Conservation (phyloP, 2,797 vertebrate genomes). For the Phaenicophaeus curvirostris region DNA sequence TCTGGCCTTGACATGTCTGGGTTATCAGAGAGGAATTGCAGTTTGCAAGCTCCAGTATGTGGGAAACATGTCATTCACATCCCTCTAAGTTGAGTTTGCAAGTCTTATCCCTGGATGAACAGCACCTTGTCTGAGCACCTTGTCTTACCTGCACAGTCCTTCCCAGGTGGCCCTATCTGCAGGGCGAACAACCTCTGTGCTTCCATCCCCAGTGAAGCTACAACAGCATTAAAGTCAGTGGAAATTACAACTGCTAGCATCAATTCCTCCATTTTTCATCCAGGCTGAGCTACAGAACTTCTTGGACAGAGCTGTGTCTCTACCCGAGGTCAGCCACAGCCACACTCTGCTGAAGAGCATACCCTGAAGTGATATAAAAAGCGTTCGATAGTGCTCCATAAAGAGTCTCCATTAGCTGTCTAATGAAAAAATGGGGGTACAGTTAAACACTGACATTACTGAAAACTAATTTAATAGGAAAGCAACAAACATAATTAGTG, state of each 20-base stretch:
- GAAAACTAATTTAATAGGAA: not conserved
- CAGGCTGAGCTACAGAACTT: not conserved
- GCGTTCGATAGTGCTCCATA: not conserved
- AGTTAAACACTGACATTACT: not conserved
- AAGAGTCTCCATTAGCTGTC: not conserved
- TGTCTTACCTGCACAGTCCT: not conserved
- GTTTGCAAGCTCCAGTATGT: not conserved
- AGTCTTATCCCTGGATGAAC: not conserved
- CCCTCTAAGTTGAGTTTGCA: not conserved
- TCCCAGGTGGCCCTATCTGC: not conserved
- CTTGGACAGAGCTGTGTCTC: not conserved
- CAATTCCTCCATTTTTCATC: not conserved
- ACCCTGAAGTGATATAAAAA: not conserved
- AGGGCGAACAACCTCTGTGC: too few species aligned
- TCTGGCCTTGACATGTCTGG: rapidly evolving
- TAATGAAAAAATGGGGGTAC: not conserved
- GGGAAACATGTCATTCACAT: rapidly evolving
- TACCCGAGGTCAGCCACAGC: not conserved
- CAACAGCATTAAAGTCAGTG: not conserved
- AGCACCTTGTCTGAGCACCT: too few species aligned
- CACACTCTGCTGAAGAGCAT: not conserved
- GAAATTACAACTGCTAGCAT: not conserved
- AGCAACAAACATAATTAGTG: not conserved
- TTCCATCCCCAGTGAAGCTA: not conserved
- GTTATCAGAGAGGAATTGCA: not conserved